Base-by-base conservation (phyloP, 92 coral and sea anemone species). In the Parazoanthus swiftii region DNA sequence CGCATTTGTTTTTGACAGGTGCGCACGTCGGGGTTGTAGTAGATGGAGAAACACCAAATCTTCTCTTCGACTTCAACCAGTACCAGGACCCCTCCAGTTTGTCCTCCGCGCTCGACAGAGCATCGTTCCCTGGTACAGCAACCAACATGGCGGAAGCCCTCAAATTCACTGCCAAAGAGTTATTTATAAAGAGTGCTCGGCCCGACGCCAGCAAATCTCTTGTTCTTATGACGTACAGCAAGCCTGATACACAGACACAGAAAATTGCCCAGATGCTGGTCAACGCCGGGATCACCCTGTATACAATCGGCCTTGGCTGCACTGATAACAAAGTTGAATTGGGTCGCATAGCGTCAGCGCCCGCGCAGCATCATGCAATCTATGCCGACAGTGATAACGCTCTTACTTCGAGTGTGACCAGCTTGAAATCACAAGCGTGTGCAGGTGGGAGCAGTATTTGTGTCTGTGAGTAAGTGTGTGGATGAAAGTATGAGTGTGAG, bases 261-360 rank as follows among this genome's bases (percentile, higher is more conserved):
- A 81, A 65, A 81, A 25, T 67, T 20, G 70, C 85, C 1, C 56
- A 81, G 71, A 18, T 65, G 15, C 44, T 81, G 16, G 44, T 14
- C 16, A 26, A 81, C 11, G 85, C 85, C 18, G 85, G 85, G 3
- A 68, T 81, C n/a, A 81, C 54, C 11, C 70, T 81, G 2, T 81
- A 81, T 43, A 63, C 85, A 65, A 51, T 81, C 18, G 85, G 85
- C 7, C 56, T 81, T 29, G 85, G 85, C 35, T 81, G 85, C 46
- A 68, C 74, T 21, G 6, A 38, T 36, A 81, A 81, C 18, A 25
- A 58, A 63, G 38, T 38, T 37, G 73, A n/a, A 14, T 37, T 81
- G 33, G 50, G 56, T 37, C 26, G 46, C 50, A 36, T 63, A 43
- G 85, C 74, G 20, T 81, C 85, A 39, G 11, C 29, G 33, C 85